Base-by-base conservation (phyloP, 2,113 vertebrate species). In the Cephalophus harveyi region DNA sequence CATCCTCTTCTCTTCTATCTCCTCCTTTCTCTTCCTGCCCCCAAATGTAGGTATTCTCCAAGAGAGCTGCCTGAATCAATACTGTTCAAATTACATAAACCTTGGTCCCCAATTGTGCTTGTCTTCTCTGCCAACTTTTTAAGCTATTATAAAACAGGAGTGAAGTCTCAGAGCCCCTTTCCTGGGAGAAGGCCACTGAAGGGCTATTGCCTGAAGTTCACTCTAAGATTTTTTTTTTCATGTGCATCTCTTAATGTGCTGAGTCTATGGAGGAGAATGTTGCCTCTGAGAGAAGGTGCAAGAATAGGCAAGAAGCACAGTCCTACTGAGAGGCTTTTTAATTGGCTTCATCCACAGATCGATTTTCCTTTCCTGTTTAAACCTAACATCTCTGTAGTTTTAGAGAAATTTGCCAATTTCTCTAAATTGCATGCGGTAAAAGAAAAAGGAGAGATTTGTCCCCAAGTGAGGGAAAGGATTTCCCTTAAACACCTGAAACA, bases 371-470 rank as follows among this genome's bases (percentile, higher is more conserved):
- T 89, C 64, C 87, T 86, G 21, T 79, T 97, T 92, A 95, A 96
- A 95, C n/a, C 57, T 74, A 17, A 60, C 17, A 16, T 95, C 91
- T 74, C 55, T 0, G 1, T 91, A 52, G 71, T 76, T 84, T 89
- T 71, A 27, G 64, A 95, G 96, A 83, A 92, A 92, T 74, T 87
- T 84, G 40, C 87, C 96, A 95, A 43, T 96, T 96, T 97, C 82
- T 95, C 46, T 67, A 92, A 96, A 94, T 81, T 67, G 79, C 78
- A 67, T 40, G 55, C 9, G 1, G 28, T 50, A 46, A 93, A 89
- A 90, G 46, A 60, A 74, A 91, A 88, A 95, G 78, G 82, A 46
- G 83, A 83, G 50, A 21, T 78, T 21, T 60, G 7, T 76, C 60
- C 46, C 89, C 78, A 48, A 23, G 40, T 36, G 54, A 79, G 16